These are phyloP conservation scores for Mactromeris polynyma DNA, from an alignment of 2,888 invertebrate genomes.

Conservation along the genomic window DNA sequence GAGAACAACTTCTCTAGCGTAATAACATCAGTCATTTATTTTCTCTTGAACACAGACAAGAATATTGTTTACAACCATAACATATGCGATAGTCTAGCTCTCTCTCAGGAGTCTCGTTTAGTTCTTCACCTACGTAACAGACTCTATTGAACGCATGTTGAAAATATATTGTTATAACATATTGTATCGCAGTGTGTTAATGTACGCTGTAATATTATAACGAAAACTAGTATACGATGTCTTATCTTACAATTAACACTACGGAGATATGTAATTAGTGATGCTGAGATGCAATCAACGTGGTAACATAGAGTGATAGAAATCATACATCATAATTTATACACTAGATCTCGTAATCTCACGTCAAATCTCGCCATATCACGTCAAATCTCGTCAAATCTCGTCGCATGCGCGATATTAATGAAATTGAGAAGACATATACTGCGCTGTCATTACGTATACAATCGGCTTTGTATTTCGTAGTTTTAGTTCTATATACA, in stretches of 20 bases:
- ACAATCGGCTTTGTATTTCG: neutral
- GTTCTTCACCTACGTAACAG: neutral
- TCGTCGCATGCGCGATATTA: neutral
- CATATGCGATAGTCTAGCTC: neutral
- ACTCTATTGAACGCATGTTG: neutral
- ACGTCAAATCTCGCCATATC: neutral
- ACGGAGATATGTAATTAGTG: neutral
- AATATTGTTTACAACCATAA: neutral
- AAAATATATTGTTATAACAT: neutral
- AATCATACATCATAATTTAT: neutral
- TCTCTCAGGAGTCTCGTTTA: neutral
- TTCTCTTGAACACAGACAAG: neutral
- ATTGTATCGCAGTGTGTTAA: neutral
- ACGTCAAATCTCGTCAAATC: conserved; percentile 3
- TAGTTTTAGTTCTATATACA: neutral
- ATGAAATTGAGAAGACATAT: neutral
- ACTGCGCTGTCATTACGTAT: neutral
- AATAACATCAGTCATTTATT: neutral
- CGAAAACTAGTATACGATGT: neutral
- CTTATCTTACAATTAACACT: conserved; percentile 7
- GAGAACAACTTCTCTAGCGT: neutral
- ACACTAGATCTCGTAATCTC: neutral
- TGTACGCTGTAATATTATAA: neutral
- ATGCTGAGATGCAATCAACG: neutral
- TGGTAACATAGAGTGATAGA: neutral